phyloP scores from a whole-genome alignment of 1,140 invertebrate genomes.

The Diploscapter pachys region DNA sequence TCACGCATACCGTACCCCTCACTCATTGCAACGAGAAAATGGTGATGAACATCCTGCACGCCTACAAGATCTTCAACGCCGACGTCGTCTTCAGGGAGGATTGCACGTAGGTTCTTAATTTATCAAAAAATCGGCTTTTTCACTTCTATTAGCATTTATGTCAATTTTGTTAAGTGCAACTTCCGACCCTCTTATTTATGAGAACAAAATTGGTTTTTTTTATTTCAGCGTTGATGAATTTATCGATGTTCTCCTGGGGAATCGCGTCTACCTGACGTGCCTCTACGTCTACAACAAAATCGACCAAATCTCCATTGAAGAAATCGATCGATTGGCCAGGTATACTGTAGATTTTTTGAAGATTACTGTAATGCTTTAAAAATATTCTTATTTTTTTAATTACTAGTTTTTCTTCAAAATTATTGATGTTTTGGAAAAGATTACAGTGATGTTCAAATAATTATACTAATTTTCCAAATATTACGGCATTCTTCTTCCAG shows the following conservation, averaged over 20 bases:
- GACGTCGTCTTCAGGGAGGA: conserved; percentile 95
- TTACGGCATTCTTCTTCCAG: conserved; percentile 7
- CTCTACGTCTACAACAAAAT: conserved; percentile 91
- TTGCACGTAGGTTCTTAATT: conserved; percentile 65
- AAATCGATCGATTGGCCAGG: conserved; percentile 89
- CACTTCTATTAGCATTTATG: background rate
- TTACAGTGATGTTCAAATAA: background rate
- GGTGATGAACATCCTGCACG: conserved; percentile 94
- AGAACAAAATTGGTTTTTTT: conserved; percentile 1
- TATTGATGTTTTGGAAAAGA: background rate
- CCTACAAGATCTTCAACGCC: conserved; percentile 99
- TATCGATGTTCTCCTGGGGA: conserved; percentile 97
- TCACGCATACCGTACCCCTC: conserved; percentile 89
- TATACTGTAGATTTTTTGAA: background rate
- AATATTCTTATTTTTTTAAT: background rate
- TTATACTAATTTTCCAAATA: background rate
- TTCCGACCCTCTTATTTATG: background rate
- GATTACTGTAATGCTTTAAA: background rate
- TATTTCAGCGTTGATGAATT: conserved; percentile 76
- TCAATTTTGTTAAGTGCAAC: conserved; percentile 16
- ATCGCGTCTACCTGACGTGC: conserved; percentile 86
- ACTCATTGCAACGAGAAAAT: conserved; percentile 94
- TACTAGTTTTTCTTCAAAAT: too few relatives aligned
- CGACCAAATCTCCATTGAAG: conserved; percentile 98
- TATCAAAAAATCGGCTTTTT: too few relatives aligned